Base-by-base conservation (phyloP, 1,140 invertebrate genomes). In the Plutomurus gul region DNA sequence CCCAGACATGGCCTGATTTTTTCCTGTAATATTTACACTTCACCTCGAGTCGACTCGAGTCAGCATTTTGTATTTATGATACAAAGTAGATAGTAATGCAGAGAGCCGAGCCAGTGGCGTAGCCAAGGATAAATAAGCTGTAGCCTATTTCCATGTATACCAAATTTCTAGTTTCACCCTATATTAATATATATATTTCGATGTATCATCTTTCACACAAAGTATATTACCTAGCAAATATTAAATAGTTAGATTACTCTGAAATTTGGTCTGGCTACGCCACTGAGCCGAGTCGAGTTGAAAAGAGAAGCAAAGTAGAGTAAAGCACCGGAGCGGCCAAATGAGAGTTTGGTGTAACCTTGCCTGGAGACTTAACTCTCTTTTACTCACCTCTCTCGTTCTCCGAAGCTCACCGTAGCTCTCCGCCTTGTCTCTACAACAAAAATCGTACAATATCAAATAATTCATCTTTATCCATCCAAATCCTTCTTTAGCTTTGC, bases 1-100 rank as follows among this genome's bases (percentile, higher is more conserved):
- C 43, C n/a, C n/a, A n/a, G 70, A 73, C 70, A 73, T 73, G 70
- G 18, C 70, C 70, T 73, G 37, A 73, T 73, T 73, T 73, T 73
- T 73, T 73, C 70, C 56, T 10, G 37, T 18, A 40, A 73, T 73
- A 73, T 73, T 20, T 73, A 40, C 37, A 73, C 70, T 73, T 73
- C 56, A 65, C n/a, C 25, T n/a, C n/a, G n/a, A n/a, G n/a, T n/a
- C n/a, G n/a, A n/a, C 27, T 10, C 25, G 7, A 65, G 56, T 65
- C 16, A 33, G 30, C 56, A 65, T 65, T 33, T 7, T 33, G 16
- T 65, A 36, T 33, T 36, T n/a, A 4, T 33, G 27, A 27, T 65
- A 30, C 16, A 65, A 33, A n/a, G 27, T 33, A 30, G 6, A 65
- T n/a, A 2, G 39, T 8, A 43, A 13, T 27, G 11, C 20, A 4